phyloP scores from a whole-genome alignment of 2,113 vertebrate genomes.

The Oncorhynchus masou region DNA sequence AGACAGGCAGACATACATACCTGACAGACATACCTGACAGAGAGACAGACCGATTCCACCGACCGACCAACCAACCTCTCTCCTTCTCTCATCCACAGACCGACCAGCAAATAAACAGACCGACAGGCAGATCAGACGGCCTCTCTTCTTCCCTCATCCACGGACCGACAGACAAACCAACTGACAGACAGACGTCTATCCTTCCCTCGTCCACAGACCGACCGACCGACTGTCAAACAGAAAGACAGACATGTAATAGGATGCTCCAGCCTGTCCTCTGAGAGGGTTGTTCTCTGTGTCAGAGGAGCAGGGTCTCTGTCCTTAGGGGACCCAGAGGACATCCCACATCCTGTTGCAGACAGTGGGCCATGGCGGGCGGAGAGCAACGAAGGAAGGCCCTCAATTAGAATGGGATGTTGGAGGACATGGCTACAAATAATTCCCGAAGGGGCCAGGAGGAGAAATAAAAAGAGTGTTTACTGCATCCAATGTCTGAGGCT shows the following conservation, averaged over 20 bases:
- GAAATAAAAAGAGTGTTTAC: constrained; percentile 25
- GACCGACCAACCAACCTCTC: too few species aligned
- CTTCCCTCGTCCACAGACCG: not conserved
- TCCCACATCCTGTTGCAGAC: constrained; percentile 12
- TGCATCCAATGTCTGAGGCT: constrained; percentile 9
- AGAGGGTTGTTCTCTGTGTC: constrained; percentile 26
- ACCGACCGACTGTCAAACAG: not conserved
- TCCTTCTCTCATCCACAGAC: too few species aligned
- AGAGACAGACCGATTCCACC: not conserved
- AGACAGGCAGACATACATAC: not conserved
- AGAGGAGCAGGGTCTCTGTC: not conserved
- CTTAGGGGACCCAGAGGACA: constrained; percentile 22
- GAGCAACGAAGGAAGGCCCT: constrained; percentile 9
- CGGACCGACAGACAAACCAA: not conserved
- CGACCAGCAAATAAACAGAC: too few species aligned
- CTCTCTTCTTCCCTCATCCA: too few species aligned
- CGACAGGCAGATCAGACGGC: too few species aligned
- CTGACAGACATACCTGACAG: not conserved
- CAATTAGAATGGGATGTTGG: constrained; percentile 31
- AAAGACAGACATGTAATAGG: constrained; percentile 19
- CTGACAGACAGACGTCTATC: not conserved
- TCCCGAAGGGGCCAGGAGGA: not conserved
- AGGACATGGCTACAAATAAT: not conserved
- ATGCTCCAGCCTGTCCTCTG: constrained; percentile 23
- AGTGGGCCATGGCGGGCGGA: constrained; percentile 6